Percentiles rank a stretch among this genome's conserved stretches.
Evolutionary conservation across 2,113 vertebrate species (phyloP).

Genomic region (Mus pahari): DNA sequence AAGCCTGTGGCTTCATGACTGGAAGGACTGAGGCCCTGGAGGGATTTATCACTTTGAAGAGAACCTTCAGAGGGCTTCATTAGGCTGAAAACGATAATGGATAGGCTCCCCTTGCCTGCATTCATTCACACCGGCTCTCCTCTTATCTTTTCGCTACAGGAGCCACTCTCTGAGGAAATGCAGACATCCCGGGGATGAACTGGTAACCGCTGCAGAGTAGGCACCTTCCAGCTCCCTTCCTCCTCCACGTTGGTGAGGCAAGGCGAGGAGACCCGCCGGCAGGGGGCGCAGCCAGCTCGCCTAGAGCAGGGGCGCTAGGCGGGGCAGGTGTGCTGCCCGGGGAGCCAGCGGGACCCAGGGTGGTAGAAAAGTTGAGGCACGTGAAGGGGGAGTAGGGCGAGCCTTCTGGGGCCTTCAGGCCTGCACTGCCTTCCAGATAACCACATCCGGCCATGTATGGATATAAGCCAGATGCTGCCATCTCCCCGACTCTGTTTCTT

Average conservation of each 20-base stretch:
- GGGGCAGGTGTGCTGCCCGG: not conserved
- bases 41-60: slow-evolving; percentile 27
- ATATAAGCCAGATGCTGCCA: fast-evolving
- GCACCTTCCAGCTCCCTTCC: not conserved
- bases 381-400: fast-evolving
- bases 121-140: not conserved
- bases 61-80: slow-evolving; percentile 48
- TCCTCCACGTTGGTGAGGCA: not conserved
- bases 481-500: not conserved
- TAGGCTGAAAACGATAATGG: slow-evolving; percentile 26
- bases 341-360: fast-evolving
- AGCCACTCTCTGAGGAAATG: not conserved
- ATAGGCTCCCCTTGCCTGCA: slow-evolving; percentile 22
- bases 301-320: not conserved
- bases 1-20: not conserved
- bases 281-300: slow-evolving; percentile 62
- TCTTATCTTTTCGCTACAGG: slow-evolving; percentile 14
- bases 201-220: fast-evolving
- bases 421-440: not conserved
- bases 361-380: not conserved
- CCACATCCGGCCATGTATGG: not conserved
- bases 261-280: slow-evolving; percentile 33
- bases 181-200: fast-evolving
- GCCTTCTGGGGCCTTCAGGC: slow-evolving; percentile 41
- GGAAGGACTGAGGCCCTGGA: not conserved